These are phyloP conservation scores for Dicentrarchus labrax DNA, from an alignment of 2,113 vertebrate species.

Conservation along the genomic window DNA sequence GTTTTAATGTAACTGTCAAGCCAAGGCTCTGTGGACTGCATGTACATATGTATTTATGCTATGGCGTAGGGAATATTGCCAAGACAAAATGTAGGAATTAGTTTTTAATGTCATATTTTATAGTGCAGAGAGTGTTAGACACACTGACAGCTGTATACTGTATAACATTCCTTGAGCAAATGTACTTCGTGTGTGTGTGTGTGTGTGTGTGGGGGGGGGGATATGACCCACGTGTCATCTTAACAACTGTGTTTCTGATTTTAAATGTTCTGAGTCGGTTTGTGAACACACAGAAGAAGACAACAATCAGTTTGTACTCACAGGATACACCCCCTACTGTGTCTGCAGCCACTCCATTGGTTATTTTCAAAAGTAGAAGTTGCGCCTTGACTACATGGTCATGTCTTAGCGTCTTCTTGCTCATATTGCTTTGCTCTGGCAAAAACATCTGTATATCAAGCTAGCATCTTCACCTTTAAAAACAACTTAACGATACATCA, in stretches of 20 bases:
- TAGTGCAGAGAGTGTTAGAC: neutral
- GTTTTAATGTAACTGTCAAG: constrained; percentile 34
- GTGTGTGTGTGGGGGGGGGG: neutral
- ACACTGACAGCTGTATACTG: neutral
- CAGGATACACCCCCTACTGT: neutral
- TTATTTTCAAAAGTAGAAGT: constrained; percentile 5
- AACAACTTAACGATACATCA: neutral
- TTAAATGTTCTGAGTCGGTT: neutral
- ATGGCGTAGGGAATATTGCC: neutral
- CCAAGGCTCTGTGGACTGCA: constrained; percentile 14
- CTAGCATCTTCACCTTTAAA: neutral
- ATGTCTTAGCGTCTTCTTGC: neutral
- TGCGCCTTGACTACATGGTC: neutral
- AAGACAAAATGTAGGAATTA: constrained; percentile 1
- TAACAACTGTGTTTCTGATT: neutral
- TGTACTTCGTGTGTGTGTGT: neutral
- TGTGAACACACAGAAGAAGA: neutral
- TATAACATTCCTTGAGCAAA: constrained; percentile 7
- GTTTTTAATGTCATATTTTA: neutral
- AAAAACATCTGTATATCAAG: neutral
- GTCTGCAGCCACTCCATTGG: constrained; percentile 11
- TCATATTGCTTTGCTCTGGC: neutral
- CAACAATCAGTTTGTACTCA: neutral
- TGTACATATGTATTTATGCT: constrained; percentile 21
- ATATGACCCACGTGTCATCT: neutral